A percentile compares a stretch with the other conserved stretches of the same genome.
These are phyloP conservation scores for Eubasilissa splendida DNA, from an alignment of 2,888 invertebrate genomes.

Conservation along the genomic window DNA sequence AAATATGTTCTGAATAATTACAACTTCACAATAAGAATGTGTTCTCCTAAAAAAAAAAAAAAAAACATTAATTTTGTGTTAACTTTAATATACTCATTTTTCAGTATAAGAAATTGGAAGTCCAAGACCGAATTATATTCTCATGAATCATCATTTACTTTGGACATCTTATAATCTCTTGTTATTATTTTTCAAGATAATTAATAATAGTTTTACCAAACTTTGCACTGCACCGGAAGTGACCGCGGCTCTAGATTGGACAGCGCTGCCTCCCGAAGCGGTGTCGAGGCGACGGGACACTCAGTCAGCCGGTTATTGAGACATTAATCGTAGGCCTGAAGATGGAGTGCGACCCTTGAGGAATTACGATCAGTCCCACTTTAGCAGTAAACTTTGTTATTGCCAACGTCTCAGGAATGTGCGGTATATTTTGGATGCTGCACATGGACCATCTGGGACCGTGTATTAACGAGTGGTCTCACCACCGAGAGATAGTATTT, in stretches of 20 bases:
- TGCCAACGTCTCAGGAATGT: conserved; percentile 24
- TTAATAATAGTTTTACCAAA: no score
- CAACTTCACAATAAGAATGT: no score
- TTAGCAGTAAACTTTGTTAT: conserved; percentile 7
- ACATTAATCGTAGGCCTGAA: conserved; percentile 55
- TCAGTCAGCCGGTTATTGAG: conserved; percentile 53
- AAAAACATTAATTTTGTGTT: no score
- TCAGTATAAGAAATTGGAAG: no score
- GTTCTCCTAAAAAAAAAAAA: no score
- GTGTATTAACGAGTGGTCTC: neutral
- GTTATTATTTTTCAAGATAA: no score
- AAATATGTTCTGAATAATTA: no score
- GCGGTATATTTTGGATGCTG: conserved; percentile 8
- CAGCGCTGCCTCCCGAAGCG: neutral
- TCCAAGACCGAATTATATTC: no score
- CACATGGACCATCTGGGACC: conserved; percentile 22
- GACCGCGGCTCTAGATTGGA: neutral
- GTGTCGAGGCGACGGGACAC: conserved; percentile 21
- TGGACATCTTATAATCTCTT: no score
- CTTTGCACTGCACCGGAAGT: neutral
- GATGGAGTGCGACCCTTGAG: conserved; percentile 54
- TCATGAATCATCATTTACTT: no score
- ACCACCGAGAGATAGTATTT: no score
- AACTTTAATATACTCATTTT: no score
- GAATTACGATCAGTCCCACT: conserved; percentile 29